Evolutionary conservation across 2,113 vertebrate species (phyloP), one percentile per base, ranked within the genome.

Genomic region (Cichladusa arquata): DNA sequence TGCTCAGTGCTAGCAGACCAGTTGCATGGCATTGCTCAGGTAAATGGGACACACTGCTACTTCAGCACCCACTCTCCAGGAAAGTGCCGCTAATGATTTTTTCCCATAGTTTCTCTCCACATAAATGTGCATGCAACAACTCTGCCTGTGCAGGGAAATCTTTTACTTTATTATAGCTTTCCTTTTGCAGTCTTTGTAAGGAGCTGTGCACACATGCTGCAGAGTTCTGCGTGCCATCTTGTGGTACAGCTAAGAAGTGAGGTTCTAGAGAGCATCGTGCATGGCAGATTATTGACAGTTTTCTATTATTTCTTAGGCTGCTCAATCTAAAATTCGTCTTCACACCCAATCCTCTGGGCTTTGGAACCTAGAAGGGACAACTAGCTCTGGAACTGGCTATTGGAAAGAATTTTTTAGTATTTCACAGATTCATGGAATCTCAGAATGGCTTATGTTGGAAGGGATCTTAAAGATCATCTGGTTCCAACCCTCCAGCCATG

Each of bases 241-340:
- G 89, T 95, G 95, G 93, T 56, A 42, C 71, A 42, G 66, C 62
- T 82, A 26, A 87, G 78, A 94, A 95, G 23, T 76, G 70, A 89
- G 17, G 26, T 6, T 42, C 36, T 66, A 48, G 15, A 61, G 62
- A 65, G 24, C 20, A 19, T 33, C 28, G 2, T 4, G 33, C 12
- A 5, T 16, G 31, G 16, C 36, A 38, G 19, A 17, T 80, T 51
- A 47, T 42, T 57, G n/a, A 10, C 23, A 50, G 14, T 26, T 85
- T 83, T 90, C 54, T 65, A 3, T 33, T 56, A 16, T 38, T 79
- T 79, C 19, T 82, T 69, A 38, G 28, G 4, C 36, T 20, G 9
- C 8, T 74, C 83, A 50, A 50, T 88, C 13, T 9, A 54, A 70
- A 82, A 29, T n/a, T 31, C 4, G 1, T 64, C 29, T 80, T 70